Percentiles rank a stretch among this genome's conserved stretches.
Conservation (phyloP, 2,113 vertebrate genomes). For the Bambusicola thoracicus region DNA sequence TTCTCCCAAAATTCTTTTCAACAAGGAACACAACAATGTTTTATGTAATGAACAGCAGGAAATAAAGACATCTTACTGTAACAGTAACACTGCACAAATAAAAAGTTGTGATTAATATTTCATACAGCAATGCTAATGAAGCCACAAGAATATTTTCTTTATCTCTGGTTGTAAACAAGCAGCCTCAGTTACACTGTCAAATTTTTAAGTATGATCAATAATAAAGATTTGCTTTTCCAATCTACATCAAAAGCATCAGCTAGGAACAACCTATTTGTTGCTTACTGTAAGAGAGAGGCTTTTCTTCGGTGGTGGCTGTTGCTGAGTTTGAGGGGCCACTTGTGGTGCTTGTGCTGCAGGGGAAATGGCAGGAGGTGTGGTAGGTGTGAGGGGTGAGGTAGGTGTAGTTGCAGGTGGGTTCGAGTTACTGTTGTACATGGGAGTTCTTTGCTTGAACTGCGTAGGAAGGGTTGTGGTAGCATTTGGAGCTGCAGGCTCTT, state of each 20-base stretch:
- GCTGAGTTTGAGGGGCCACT: slow-evolving; percentile 83
- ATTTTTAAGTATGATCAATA: background rate
- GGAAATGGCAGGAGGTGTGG: slow-evolving; percentile 82
- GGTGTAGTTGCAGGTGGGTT: slow-evolving; percentile 82
- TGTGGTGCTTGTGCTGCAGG: slow-evolving; percentile 84
- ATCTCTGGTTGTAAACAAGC: background rate
- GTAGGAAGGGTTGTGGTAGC: slow-evolving; percentile 80
- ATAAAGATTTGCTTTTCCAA: background rate
- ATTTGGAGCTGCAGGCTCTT: slow-evolving; percentile 84
- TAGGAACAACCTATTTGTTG: background rate
- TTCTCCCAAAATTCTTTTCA: background rate
- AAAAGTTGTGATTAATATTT: background rate
- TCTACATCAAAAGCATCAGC: background rate
- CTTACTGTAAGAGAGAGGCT: slow-evolving; percentile 92
- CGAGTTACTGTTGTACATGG: slow-evolving; percentile 93
- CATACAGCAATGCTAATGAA: background rate
- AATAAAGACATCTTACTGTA: background rate
- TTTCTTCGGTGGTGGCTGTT: slow-evolving; percentile 87
- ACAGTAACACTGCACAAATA: background rate
- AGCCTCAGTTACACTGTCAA: background rate
- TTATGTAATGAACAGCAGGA: background rate
- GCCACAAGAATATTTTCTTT: background rate
- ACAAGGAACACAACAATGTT: background rate
- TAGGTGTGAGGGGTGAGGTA: slow-evolving; percentile 87
- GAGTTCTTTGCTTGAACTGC: slow-evolving; percentile 95